Conservation (phyloP, 2,113 vertebrate species). For the Ammodytes dubius region DNA sequence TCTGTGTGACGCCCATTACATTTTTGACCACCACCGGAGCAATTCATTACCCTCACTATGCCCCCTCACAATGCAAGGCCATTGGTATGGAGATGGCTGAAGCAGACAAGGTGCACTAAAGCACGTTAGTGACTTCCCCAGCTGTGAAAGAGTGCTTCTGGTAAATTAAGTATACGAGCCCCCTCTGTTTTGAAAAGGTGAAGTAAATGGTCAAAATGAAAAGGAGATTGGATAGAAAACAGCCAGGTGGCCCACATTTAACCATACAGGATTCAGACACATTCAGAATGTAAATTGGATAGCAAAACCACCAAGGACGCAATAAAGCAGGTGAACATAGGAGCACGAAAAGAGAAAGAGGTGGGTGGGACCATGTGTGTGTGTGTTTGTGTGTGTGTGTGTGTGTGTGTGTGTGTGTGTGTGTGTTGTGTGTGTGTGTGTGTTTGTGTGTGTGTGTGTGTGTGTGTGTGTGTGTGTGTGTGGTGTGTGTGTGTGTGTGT, state of each 20-base stretch:
- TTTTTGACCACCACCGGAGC: conserved; percentile 63
- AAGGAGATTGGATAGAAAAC: conserved; percentile 16
- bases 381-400: conserved; percentile 28
- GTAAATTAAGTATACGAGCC: conserved; percentile 12
- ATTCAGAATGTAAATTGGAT: conserved; percentile 31
- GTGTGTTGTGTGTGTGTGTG: conserved; percentile 36
- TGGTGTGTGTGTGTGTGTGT: too few species aligned
- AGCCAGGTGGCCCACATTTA: conserved; percentile 43
- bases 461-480: conserved; percentile 7
- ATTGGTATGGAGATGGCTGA: conserved; percentile 49
- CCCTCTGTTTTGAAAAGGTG: conserved; percentile 29
- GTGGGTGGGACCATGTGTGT: conserved; percentile 34
- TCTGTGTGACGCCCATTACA: conserved; percentile 54
- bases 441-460: conserved; percentile 29
- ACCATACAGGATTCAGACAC: conserved; percentile 2
- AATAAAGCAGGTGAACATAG: conserved; percentile 49
- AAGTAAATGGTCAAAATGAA: conserved; percentile 35
- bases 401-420: conserved; percentile 30
- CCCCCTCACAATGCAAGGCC: conserved; percentile 25
- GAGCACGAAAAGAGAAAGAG: conserved; percentile 35
- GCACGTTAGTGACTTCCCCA: conserved; percentile 21
- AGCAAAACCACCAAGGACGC: conserved; percentile 33
- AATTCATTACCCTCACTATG: conserved; percentile 55
- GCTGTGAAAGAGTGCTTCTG: conserved; percentile 3
- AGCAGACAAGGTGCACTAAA: conserved; percentile 28